These are phyloP conservation scores for Holacanthus passer DNA, from an alignment of 2,113 vertebrate genomes.

Conservation along the genomic window DNA sequence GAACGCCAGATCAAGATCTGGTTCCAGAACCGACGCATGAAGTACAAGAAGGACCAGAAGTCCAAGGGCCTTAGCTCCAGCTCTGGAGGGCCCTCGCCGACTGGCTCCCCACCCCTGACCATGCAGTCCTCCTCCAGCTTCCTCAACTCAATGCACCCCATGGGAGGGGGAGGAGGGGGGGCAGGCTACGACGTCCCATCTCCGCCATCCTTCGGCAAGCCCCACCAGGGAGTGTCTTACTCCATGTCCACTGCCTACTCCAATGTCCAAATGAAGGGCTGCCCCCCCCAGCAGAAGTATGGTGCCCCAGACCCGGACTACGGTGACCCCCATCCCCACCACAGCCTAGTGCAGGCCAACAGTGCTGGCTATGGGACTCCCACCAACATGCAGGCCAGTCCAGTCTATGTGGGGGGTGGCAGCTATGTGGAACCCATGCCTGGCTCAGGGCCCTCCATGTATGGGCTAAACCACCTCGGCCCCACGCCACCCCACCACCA, in stretches of 20 bases:
- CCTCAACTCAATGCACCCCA: slow-evolving; percentile 93
- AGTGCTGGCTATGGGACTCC: slow-evolving; percentile 89
- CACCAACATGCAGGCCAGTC: slow-evolving; percentile 92
- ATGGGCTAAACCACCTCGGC: slow-evolving; percentile 94
- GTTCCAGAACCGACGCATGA: slow-evolving; percentile 99
- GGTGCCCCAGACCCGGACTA: slow-evolving; percentile 91
- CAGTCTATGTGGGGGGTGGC: slow-evolving; percentile 92
- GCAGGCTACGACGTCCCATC: slow-evolving; percentile 93
- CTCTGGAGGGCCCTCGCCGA: slow-evolving; percentile 93
- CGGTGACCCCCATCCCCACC: slow-evolving; percentile 86
- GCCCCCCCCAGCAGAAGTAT: slow-evolving; percentile 94
- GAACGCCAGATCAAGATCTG: slow-evolving; percentile 99
- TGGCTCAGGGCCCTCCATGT: slow-evolving; percentile 92
- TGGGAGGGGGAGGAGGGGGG: slow-evolving; percentile 85
- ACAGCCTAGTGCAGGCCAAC: slow-evolving; percentile 90
- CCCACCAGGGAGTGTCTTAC: slow-evolving; percentile 94
- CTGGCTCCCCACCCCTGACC: slow-evolving; percentile 93
- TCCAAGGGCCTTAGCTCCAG: slow-evolving; percentile 95
- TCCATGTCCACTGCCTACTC: slow-evolving; percentile 93
- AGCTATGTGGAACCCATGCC: slow-evolving; percentile 95
- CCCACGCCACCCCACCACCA: slow-evolving; percentile 88
- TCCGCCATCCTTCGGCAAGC: slow-evolving; percentile 93
- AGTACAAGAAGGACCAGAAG: slow-evolving; percentile 99
- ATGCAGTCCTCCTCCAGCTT: slow-evolving; percentile 95
- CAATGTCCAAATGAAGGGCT: slow-evolving; percentile 91